Evolutionary conservation across 2,797 vertebrate genomes (phyloP).

Genomic region (Crenichthys baileyi): DNA sequence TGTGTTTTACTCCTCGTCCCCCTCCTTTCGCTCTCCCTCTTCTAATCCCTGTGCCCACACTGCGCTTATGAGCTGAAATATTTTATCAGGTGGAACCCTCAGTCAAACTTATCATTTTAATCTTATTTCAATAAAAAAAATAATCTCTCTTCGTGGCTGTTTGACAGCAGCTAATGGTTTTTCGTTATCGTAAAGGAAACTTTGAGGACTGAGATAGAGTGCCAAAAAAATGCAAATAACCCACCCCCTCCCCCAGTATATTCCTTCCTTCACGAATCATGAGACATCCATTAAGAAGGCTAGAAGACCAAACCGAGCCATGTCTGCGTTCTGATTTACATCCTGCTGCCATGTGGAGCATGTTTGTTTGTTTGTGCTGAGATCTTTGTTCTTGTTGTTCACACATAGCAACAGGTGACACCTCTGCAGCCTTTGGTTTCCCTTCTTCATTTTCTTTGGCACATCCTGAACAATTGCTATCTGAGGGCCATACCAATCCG

Average conservation of each 20-base stretch:
- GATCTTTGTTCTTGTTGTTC: conserved; percentile 43
- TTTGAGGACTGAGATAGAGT: conserved; percentile 83
- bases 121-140: conserved; percentile 98
- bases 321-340: conserved; percentile 48
- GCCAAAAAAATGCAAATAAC: conserved; percentile 79
- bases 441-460: not conserved
- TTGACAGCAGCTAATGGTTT: conserved; percentile 93
- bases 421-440: not conserved
- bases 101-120: conserved; percentile 93
- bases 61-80: conserved; percentile 95
- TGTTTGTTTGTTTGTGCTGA: conserved; percentile 30
- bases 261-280: conserved; percentile 78
- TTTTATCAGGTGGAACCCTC: conserved; percentile 93
- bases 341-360: conserved; percentile 35
- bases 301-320: conserved; percentile 56
- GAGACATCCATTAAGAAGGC: conserved; percentile 67
- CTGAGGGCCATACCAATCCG: not conserved
- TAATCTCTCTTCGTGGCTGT: conserved; percentile 87
- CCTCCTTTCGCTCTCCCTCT: conserved; percentile 47
- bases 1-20: conserved; percentile 28
- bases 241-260: conserved; percentile 48
- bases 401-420: conserved; percentile 1
- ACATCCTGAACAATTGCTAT: not conserved
- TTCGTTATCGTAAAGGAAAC: conserved; percentile 91
- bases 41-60: conserved; percentile 89